phyloP scores from a whole-genome alignment of 2,113 vertebrate genomes.

The Tauraco erythrolophus region DNA sequence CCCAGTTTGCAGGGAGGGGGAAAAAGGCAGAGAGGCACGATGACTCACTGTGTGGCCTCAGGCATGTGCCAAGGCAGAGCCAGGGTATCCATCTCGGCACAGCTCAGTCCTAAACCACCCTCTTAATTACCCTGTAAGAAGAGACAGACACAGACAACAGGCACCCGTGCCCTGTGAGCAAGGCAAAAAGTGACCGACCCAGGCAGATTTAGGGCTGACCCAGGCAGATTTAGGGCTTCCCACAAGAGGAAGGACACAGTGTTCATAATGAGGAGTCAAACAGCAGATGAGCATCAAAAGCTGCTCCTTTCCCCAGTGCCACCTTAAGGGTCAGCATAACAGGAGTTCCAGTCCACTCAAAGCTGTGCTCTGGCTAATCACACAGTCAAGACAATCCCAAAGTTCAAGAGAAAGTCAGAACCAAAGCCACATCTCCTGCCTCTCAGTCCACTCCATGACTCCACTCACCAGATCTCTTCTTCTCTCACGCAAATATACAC shows the following conservation, averaged over 20 bases:
- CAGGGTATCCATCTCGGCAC: background rate
- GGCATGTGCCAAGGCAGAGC: background rate
- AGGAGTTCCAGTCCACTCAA: background rate
- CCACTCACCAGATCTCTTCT: background rate
- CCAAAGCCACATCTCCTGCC: background rate
- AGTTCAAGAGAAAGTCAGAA: background rate
- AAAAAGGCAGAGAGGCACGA: background rate
- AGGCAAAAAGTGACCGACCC: background rate
- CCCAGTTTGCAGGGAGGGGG: background rate
- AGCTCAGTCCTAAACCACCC: background rate
- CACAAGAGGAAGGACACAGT: background rate
- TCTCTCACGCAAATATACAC: background rate
- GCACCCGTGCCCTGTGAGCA: accelerated
- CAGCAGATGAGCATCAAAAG: background rate
- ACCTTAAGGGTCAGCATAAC: background rate
- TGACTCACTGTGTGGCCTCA: background rate
- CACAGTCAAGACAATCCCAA: background rate
- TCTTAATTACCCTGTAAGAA: background rate
- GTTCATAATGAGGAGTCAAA: background rate
- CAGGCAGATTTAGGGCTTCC: background rate
- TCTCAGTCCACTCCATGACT: background rate
- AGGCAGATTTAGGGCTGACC: background rate
- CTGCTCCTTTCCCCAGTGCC: background rate
- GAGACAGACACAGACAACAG: background rate
- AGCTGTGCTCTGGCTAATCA: background rate